A percentile compares a stretch with the other conserved stretches of the same genome.
phyloP scores from a whole-genome alignment of 2,113 vertebrate species.

The Ophiodon elongatus region DNA sequence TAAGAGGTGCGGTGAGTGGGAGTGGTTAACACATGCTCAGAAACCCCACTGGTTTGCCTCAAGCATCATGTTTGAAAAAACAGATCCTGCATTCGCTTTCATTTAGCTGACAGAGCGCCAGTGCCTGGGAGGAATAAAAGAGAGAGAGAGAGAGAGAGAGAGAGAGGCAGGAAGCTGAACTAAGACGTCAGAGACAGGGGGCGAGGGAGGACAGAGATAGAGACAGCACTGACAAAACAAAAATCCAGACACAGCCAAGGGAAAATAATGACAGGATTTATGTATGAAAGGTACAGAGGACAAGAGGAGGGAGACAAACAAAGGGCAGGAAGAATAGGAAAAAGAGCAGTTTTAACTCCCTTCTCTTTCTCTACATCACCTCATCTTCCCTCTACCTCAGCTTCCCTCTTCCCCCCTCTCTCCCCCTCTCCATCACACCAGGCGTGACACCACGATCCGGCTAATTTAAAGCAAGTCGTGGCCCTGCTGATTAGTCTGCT shows the following conservation, averaged over 20 bases:
- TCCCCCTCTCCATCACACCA: slow-evolving; percentile 56
- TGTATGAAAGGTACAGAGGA: slow-evolving; percentile 10
- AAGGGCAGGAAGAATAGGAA: not conserved
- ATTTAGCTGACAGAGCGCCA: slow-evolving; percentile 45
- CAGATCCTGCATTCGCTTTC: slow-evolving; percentile 45
- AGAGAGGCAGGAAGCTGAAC: slow-evolving; percentile 18
- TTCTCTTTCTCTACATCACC: slow-evolving; percentile 16
- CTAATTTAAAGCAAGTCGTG: slow-evolving; percentile 73
- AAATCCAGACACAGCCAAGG: slow-evolving; percentile 37
- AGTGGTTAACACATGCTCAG: slow-evolving; percentile 67
- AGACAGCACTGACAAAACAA: slow-evolving; percentile 24
- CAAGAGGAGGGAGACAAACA: not conserved
- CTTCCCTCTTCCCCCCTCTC: not conserved
- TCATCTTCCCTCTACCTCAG: slow-evolving; percentile 21
- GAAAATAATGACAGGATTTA: slow-evolving; percentile 27
- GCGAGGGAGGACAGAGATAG: slow-evolving; percentile 39
- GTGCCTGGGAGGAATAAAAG: slow-evolving; percentile 47
- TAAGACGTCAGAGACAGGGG: slow-evolving; percentile 32
- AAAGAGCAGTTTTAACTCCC: not conserved
- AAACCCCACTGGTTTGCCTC: slow-evolving; percentile 56
- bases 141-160: not conserved
- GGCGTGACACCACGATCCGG: slow-evolving; percentile 32
- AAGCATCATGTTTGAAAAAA: slow-evolving; percentile 50
- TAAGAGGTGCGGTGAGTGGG: slow-evolving; percentile 53
- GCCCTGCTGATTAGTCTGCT: slow-evolving; percentile 76